Conservation (phyloP, 2,888 invertebrate genomes). For the Rhagium mordax region DNA sequence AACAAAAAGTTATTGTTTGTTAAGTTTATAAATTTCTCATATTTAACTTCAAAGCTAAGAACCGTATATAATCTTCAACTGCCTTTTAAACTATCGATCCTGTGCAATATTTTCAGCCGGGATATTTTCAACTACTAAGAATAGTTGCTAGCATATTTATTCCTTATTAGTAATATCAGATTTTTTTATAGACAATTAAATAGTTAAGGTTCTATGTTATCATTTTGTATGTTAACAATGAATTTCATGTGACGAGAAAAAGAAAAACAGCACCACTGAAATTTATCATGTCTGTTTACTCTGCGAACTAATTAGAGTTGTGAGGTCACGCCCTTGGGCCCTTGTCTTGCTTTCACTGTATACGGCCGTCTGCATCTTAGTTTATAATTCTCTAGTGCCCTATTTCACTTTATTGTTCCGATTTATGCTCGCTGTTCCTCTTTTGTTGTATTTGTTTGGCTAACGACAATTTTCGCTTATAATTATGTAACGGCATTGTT, state of each 20-base stretch:
- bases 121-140: too few species aligned
- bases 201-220: not conserved
- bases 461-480: not conserved
- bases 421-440: not conserved
- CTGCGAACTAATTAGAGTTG: constrained; percentile 28
- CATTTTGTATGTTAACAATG: not conserved
- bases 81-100: too few species aligned
- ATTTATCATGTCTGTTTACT: constrained; percentile 27
- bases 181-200: too few species aligned
- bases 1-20: too few species aligned
- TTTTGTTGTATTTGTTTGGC: constrained; percentile 1
- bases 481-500: not conserved
- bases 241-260: not conserved
- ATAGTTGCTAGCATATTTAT: too few species aligned
- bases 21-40: too few species aligned
- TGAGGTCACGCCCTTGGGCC: constrained; percentile 13
- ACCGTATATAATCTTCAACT: too few species aligned
- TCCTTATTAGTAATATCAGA: too few species aligned
- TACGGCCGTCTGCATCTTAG: not conserved
- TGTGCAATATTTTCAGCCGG: too few species aligned
- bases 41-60: too few species aligned
- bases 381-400: constrained; percentile 6
- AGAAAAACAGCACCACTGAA: constrained; percentile 1
- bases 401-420: constrained; percentile 10
- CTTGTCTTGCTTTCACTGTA: constrained; percentile 1